Evolutionary conservation across 2,113 vertebrate species (phyloP), one percentile per base, ranked within the genome.

Genomic region (Oenanthe oenanthe): DNA sequence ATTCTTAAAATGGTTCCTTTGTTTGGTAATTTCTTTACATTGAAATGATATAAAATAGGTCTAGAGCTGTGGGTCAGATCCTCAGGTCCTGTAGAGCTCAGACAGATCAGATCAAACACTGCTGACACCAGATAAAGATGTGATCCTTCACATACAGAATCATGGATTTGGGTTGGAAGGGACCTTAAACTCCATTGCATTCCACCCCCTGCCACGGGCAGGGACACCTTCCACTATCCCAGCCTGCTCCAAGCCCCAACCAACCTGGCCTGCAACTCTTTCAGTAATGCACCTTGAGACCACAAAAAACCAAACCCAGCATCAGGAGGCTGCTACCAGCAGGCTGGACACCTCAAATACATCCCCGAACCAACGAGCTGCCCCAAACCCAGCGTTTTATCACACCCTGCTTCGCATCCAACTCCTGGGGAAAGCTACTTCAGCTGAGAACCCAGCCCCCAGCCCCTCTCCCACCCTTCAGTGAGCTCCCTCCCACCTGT

Each of bases 401-500:
- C 43, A n/a, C 1, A 0, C 12, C 36, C 36, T 29, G n/a, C 62
- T 76, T 57, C 40, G 19, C 13, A 57, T 1, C 4, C 29, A 57
- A 47, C 58, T 0, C 1, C 31, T 12, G 2, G 0, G 0, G 40
- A 71, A 68, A 40, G 12, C 56, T 19, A 1, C 25, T 45, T n/a
- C 50, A 57, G 31, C 38, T 29, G 34, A 19, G 28, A 15, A 50
- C 4, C 34, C 34, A 36, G 34, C 34, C 34, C 34, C 8, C 34
- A 36, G 34, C 34, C 9, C 21, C 17, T 10, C 22, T 47, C 31
- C 40, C 53, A 42, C 2, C 6, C 24, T 15, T 2, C 1, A 0
- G n/a, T 0, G 24, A 61, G 29, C 5, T 47, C 34, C 4, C 4
- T 8, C 98, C 85, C 61, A 99, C 99, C 99, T 99, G 98, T 1